phyloP scores from a whole-genome alignment of 1,140 invertebrate genomes.

The Listronotus oregonensis region DNA sequence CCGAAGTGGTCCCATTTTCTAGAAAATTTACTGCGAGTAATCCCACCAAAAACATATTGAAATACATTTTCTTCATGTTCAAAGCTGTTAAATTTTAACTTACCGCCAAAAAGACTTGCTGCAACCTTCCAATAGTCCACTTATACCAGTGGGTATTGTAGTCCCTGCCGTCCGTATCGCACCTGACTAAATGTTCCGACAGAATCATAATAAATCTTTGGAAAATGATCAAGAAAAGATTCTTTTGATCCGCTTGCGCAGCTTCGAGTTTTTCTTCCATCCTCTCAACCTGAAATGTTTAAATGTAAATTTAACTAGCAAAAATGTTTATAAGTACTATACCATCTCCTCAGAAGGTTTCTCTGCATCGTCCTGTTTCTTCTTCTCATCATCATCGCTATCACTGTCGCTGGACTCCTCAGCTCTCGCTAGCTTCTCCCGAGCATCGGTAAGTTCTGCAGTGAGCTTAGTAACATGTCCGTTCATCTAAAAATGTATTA shows the following conservation, averaged over 20 bases:
- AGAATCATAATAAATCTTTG: constrained; percentile 98
- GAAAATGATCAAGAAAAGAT: constrained; percentile 96
- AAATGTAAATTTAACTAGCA: not conserved
- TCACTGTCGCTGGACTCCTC: constrained; percentile 79
- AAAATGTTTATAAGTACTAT: not conserved
- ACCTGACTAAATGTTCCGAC: constrained; percentile 92
- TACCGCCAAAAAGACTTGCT: constrained; percentile 94
- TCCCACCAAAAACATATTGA: no score
- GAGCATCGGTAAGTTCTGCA: constrained; percentile 82
- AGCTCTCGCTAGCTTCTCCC: constrained; percentile 78
- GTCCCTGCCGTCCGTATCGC: constrained; percentile 91
- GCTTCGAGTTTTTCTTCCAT: constrained; percentile 96
- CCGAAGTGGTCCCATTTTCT: no score
- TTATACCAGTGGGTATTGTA: constrained; percentile 96
- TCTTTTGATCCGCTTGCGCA: constrained; percentile 95
- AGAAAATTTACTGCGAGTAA: no score
- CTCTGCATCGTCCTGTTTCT: constrained; percentile 67
- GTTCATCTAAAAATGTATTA: constrained; percentile 68
- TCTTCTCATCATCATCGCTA: constrained; percentile 68
- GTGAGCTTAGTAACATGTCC: constrained; percentile 89
- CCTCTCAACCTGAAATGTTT: constrained; percentile 71
- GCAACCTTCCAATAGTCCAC: constrained; percentile 92
- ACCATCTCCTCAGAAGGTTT: constrained; percentile 83
- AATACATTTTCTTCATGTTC: no score
- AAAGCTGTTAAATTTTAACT: constrained; percentile 51